Base-by-base conservation (phyloP, 92 coral and sea anemone genomes). In the Muricea muricata region DNA sequence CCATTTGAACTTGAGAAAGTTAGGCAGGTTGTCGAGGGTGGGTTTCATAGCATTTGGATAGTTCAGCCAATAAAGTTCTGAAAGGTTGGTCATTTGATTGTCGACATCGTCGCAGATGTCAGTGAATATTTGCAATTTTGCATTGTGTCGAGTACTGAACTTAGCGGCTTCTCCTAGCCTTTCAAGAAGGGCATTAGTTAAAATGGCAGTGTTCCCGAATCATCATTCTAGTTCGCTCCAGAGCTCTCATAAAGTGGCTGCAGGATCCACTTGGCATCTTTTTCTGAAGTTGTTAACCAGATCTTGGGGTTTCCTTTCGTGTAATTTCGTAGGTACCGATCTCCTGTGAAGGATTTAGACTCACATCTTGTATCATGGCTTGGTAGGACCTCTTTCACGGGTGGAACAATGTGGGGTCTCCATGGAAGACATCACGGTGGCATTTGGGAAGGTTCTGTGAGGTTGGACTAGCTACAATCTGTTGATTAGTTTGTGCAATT, bases 361-460 rank as follows among this genome's bases (percentile, higher is more conserved):
- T 76, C 7, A 84, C 88, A 83, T 88, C 84, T 20, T 30, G 14
- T n/a, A 88, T 73, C 84, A 88, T 84, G 14, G 91, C 79, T 40
- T 65, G 63, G 60, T 84, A 75, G n/a, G 91, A 83, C 25, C 50
- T 75, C 58, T 88, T 84, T 84, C 91, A 88, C 46, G 88, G 91
- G 83, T 84, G 88, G 72, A 88, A 84, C 13, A 88, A 63, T 17
- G 91, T 82, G 31, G 69, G 79, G 26, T 84, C 85, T 24, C 91
- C 91, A 18, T 25, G 31, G 81, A 88, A 88, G 18, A 52, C 63
- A 60, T 88, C 91, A 7, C 85, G 89, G 50, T 84, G 84, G 66
- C 91, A 88, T 61, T 88, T 88, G 2, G 91, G 91, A 20, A 88
- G 73, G 65, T 76, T 88, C 78, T 88, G 91, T 41, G 76, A 40